Base-by-base conservation (phyloP, 2,797 vertebrate genomes). In the Myotis myotis region DNA sequence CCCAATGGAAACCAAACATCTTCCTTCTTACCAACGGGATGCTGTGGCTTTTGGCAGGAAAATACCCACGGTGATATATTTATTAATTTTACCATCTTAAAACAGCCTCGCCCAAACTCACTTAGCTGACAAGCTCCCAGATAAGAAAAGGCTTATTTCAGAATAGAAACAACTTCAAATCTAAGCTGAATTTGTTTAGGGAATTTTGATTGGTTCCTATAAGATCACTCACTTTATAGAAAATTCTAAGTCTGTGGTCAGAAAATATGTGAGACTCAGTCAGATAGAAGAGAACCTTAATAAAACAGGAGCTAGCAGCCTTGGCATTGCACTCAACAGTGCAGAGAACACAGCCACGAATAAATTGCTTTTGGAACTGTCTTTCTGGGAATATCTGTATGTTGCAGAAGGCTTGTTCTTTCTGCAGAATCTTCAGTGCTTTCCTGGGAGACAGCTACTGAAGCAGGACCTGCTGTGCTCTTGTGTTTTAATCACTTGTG, bases 161-260 rank as follows among this genome's bases (percentile, higher is more conserved):
- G 68, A 94, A 87, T 53, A 95, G 82, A 96, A 95, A 79, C 41
- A 93, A 19, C 44, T 83, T 60, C 41, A 55, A 60, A 47, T 74
- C 66, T 38, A 60, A 93, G 36, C 81, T 79, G 75, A 72, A 85
- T 82, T 85, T 90, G 33, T 70, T 33, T 91, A n/a, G 44, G 72
- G 68, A 89, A 22, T 47, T 83, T 84, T 84, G 72, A 91, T 28
- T 88, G 75, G 33, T 41, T 89, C 51, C 25, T 70, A 71, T 57
- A 36, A 5, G 75, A 88, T 89, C 75, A 84, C 64, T 95, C 70
- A 82, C 53, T 86, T 96, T 87, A 68, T 86, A 96, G 92, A 70
- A 86, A 88, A 74, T 94, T 90, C 55, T 38, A 82, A 91, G 57
- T 79, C 47, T 49, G 15, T 85, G 76, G 82, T 76, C 90, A 94